These are phyloP conservation scores for Schrankia costaestrigalis DNA, from an alignment of 2,888 invertebrate species.

Conservation along the genomic window DNA sequence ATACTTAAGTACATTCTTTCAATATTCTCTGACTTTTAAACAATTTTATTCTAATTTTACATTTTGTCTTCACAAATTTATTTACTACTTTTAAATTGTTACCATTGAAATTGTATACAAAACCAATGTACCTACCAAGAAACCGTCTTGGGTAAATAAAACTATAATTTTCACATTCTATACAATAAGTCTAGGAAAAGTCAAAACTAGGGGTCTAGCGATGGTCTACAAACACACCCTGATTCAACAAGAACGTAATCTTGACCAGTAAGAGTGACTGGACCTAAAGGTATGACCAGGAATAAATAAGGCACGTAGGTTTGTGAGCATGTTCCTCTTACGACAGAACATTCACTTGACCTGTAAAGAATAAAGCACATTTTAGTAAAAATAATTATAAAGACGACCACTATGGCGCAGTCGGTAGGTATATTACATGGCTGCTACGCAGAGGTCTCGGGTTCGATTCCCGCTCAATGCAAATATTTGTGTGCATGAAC, in stretches of 20 bases:
- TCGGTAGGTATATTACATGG: too few species aligned
- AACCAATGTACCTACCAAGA: too few species aligned
- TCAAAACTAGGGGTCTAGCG: constrained; percentile 37
- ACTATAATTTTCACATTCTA: constrained; percentile 2
- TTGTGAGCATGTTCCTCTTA: constrained; percentile 94
- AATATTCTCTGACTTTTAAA: too few species aligned
- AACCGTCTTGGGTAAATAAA: neutral
- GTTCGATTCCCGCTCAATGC: too few species aligned
- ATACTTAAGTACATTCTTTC: too few species aligned
- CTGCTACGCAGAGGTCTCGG: too few species aligned
- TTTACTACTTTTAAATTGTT: too few species aligned
- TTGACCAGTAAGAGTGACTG: constrained; percentile 94
- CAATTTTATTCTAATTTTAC: too few species aligned
- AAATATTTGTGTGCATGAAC: too few species aligned
- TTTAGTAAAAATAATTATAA: constrained; percentile 4
- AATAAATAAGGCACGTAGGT: constrained; percentile 95
- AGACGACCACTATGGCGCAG: too few species aligned
- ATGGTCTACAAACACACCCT: constrained; percentile 92
- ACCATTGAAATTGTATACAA: too few species aligned
- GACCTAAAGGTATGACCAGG: constrained; percentile 93
- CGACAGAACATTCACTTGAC: constrained; percentile 92
- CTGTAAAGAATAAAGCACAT: constrained; percentile 70
- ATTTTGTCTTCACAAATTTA: too few species aligned
- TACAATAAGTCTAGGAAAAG: constrained; percentile 6
- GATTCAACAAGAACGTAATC: constrained; percentile 97